Percentiles rank a stretch among this genome's conserved stretches.
phyloP scores from a whole-genome alignment of 2,113 vertebrate species.

The Rhinichthys klamathensis region DNA sequence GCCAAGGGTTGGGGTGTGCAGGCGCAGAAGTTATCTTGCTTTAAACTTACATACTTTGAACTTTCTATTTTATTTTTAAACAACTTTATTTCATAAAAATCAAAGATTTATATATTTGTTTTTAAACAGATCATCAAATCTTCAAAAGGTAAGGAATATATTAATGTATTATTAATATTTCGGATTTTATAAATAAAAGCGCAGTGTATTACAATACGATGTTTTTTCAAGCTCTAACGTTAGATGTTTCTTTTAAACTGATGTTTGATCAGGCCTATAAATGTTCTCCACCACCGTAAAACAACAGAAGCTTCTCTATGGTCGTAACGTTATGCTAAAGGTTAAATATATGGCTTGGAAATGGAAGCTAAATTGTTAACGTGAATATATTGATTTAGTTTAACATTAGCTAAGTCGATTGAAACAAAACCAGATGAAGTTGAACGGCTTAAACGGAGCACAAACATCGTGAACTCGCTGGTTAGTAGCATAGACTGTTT shows the following conservation, averaged over 20 bases:
- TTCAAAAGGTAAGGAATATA: neutral
- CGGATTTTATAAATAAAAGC: neutral
- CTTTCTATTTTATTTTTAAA: slow-evolving; percentile 38
- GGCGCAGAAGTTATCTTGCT: slow-evolving; percentile 65
- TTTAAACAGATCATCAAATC: neutral
- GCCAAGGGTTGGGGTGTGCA: slow-evolving; percentile 81
- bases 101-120: neutral
- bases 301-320: neutral
- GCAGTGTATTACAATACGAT: neutral
- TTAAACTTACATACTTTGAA: slow-evolving; percentile 69
- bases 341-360: neutral
- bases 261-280: neutral
- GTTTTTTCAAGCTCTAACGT: neutral
- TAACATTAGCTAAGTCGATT: neutral
- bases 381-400: no score
- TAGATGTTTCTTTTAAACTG: neutral
- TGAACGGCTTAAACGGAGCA: neutral
- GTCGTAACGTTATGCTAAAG: neutral
- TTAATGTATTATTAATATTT: fast-evolving
- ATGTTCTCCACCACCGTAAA: neutral
- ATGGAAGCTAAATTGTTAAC: neutral
- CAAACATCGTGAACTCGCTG: neutral
- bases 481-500: neutral
- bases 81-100: neutral
- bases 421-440: neutral